phyloP scores from a whole-genome alignment of 37 sponge, comb jelly and placozoan genomes.

The Beroe forskalii region DNA sequence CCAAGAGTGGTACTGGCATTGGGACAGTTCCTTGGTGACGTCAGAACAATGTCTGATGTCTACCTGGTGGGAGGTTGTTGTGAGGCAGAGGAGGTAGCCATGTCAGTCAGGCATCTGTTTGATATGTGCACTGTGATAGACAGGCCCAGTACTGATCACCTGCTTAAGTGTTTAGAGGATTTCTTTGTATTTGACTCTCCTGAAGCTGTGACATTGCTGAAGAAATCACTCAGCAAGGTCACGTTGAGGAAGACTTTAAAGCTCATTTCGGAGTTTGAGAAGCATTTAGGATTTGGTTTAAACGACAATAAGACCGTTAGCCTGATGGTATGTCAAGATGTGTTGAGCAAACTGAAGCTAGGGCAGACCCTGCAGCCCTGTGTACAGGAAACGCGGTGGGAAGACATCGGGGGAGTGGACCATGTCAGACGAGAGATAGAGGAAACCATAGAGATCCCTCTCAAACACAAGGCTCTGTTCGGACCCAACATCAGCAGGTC shows the following conservation, averaged over 20 bases:
- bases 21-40: neutral
- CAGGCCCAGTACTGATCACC: neutral
- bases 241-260: neutral
- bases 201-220: neutral
- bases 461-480: neutral
- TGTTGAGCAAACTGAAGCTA: neutral
- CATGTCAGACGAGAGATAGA: conserved; percentile 51
- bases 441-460: conserved; percentile 63
- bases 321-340: neutral
- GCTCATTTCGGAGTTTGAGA: neutral
- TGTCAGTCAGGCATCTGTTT: conserved; percentile 15
- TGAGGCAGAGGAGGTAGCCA: neutral
- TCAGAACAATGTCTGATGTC: neutral
- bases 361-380: neutral
- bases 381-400: conserved; percentile 16
- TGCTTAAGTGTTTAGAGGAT: neutral
- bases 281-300: conserved; percentile 11
- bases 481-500: conserved; percentile 4
- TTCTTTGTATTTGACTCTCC: neutral
- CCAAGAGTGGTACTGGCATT: conserved; percentile 21
- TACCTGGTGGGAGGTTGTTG: neutral
- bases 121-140: neutral
- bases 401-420: conserved; percentile 46
- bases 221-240: neutral
- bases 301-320: conserved; percentile 14